Conservation (phyloP, 1,140 invertebrate genomes). For the Orchesella cincta region DNA sequence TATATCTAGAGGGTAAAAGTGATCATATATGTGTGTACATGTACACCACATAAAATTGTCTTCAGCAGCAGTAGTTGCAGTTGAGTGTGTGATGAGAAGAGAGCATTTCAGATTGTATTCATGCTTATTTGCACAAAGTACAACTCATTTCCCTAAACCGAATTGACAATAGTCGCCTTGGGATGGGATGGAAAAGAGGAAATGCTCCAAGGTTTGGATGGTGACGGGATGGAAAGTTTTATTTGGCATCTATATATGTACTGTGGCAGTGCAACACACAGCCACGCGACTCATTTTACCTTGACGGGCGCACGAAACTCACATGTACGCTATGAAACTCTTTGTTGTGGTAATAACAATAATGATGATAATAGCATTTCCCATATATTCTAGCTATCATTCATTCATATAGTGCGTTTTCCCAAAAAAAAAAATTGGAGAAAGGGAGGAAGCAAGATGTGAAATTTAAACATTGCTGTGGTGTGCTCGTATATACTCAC, state of each 20-base stretch:
- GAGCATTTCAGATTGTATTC: background rate
- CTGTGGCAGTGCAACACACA: background rate
- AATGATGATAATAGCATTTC: background rate
- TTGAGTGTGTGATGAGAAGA: background rate
- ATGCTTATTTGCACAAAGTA: conserved; percentile 22
- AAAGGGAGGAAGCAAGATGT: too few relatives aligned
- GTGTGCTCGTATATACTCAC: too few relatives aligned
- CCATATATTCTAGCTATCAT: too few relatives aligned
- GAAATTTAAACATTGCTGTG: too few relatives aligned
- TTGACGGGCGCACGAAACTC: background rate
- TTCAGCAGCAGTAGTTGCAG: too few relatives aligned
- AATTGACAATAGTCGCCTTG: conserved; percentile 19
- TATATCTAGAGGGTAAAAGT: too few relatives aligned
- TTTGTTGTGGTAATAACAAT: conserved; percentile 15
- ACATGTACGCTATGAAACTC: background rate
- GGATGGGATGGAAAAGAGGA: background rate
- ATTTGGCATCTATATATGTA: background rate
- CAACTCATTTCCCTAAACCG: conserved; percentile 21
- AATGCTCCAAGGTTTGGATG: conserved; percentile 1
- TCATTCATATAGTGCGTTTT: too few relatives aligned
- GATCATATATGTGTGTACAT: too few relatives aligned
- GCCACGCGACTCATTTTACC: background rate
- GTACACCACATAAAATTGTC: too few relatives aligned
- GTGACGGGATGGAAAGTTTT: background rate
- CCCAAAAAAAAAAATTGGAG: too few relatives aligned